Evolutionary conservation across 92 coral and sea anemone genomes (phyloP).

Genomic region (Epizoanthus ramosus): DNA sequence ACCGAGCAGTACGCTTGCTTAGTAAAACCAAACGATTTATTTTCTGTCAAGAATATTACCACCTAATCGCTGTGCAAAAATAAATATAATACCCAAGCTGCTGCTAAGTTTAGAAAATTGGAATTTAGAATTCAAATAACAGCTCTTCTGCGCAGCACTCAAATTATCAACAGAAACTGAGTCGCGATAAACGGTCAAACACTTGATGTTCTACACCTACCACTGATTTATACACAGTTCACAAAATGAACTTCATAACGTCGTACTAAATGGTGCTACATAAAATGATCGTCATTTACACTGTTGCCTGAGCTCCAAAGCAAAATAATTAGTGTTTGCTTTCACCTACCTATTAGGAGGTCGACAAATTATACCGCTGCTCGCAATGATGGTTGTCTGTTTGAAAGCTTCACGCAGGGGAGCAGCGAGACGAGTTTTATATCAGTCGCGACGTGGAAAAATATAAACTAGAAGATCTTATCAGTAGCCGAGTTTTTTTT

Average conservation of each 20-base stretch:
- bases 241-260: slow-evolving; percentile 6
- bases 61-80: not conserved
- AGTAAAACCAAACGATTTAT: not conserved
- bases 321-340: not conserved
- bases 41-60: not conserved
- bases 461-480: slow-evolving; percentile 27
- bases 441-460: slow-evolving; percentile 25
- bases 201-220: not conserved
- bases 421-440: not conserved
- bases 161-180: not conserved
- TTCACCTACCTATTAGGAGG: not conserved
- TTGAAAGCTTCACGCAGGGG: not conserved
- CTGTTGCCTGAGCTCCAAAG: not conserved
- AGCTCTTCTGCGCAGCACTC: not conserved
- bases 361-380: not conserved
- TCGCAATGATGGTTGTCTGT: not conserved
- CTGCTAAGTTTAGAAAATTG: slow-evolving; percentile 1
- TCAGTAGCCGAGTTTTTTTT: not conserved
- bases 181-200: not conserved
- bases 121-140: slow-evolving; percentile 4
- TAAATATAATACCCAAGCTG: too few species aligned
- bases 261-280: not conserved
- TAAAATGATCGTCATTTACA: not conserved
- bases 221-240: not conserved
- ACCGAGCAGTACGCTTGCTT: not conserved